Base-by-base conservation (phyloP, 92 coral and sea anemone genomes). In the Scolanthus callimorphus region DNA sequence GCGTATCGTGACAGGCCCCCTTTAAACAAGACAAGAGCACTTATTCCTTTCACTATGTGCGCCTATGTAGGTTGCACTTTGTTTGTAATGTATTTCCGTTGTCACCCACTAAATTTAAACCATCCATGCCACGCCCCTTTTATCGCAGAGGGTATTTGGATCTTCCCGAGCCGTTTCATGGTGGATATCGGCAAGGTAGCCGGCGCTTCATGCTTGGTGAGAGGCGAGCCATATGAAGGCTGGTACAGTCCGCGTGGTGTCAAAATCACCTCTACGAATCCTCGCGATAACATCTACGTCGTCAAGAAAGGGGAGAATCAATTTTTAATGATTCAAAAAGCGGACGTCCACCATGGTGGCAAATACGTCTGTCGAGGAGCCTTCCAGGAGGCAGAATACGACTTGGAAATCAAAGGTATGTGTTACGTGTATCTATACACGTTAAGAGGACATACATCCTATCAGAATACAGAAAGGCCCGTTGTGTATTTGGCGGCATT, bases 141-240 rank as follows among this genome's bases (percentile, higher is more conserved):
- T 1, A 13, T 15, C 17, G 4, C 62, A 68, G 75, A 68, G 11
- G 75, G 75, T 21, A 48, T 68, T 24, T 37, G 55, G 25, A 25
- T 68, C 11, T 39, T 20, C 31, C 75, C 75, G 4, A 30, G 13
- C 27, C 59, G 49, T 34, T 11, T 12, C 4, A 61, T 43, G 31
- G 65, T 65, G 22, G 48, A 0, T 11, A 11, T 28, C 17, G 75
- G 75, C 26, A 28, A 55, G 20, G 57, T n/a, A 15, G 51, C 53
- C n/a, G 19, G 46, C 2, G 57, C 62, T 23, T 38, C 52, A 12
- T 68, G 75, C 37, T 24, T 52, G 31, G 51, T 68, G 17, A 43
- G 41, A 29, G 65, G 75, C 6, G 75, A 68, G 62, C 75, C 75
- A 1, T 68, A 55, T 20, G 75, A 68, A 19, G 75, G 75, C 0